A percentile compares a stretch with the other conserved stretches of the same genome.
Evolutionary conservation across 2,113 vertebrate genomes (phyloP).

Genomic region (Eublepharis macularius): DNA sequence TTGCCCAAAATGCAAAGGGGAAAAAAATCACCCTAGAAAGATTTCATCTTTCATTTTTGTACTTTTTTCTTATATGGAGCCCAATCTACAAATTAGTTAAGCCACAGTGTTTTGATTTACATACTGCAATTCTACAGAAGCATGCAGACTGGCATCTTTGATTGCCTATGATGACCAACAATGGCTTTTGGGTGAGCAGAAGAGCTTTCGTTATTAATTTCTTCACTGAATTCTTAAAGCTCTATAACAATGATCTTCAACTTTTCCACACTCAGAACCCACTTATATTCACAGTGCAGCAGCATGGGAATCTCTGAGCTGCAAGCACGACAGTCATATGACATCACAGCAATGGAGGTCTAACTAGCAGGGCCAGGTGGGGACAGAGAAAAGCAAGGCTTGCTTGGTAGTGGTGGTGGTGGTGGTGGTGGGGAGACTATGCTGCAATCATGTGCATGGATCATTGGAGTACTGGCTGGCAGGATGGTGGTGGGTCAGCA

Average conservation of each 20-base stretch:
- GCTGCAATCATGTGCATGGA: too few species aligned
- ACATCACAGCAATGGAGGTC: too few species aligned
- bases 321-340: too few species aligned
- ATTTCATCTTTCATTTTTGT: background rate
- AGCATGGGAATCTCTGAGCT: too few species aligned
- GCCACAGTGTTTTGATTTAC: background rate
- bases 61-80: background rate
- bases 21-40: background rate
- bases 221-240: background rate
- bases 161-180: background rate
- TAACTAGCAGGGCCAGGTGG: too few species aligned
- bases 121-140: background rate
- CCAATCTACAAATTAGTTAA: background rate
- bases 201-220: constrained; percentile 3
- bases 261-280: too few species aligned
- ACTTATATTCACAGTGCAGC: too few species aligned
- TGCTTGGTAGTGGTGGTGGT: too few species aligned
- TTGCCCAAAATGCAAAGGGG: background rate
- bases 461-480: too few species aligned
- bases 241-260: background rate
- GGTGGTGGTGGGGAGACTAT: too few species aligned
- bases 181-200: background rate
- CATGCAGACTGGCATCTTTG: background rate
- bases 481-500: too few species aligned
- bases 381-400: too few species aligned